phyloP scores from a whole-genome alignment of 1,140 invertebrate genomes.

The Goniozus legneri region DNA sequence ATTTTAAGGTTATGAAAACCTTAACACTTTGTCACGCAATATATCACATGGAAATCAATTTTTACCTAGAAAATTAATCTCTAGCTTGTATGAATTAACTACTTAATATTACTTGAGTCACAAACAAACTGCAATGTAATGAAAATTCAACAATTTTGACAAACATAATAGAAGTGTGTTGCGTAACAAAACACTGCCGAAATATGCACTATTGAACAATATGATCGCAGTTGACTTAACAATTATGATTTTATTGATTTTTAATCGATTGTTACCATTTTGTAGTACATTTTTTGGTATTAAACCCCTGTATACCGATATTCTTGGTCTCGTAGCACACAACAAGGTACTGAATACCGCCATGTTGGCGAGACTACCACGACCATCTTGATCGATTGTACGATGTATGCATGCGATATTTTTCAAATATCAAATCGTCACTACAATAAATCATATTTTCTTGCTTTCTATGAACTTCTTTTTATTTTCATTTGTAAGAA shows the following conservation, averaged over 20 bases:
- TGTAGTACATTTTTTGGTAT: slow-evolving; percentile 9
- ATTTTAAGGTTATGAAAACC: background rate
- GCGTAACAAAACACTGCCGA: slow-evolving; percentile 25
- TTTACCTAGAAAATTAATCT: too few species aligned
- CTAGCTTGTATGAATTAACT: background rate
- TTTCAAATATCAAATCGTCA: too few species aligned
- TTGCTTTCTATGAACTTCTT: too few species aligned
- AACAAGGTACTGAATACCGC: slow-evolving; percentile 28
- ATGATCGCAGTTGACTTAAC: background rate
- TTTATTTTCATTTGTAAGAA: too few species aligned
- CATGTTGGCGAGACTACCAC: too few species aligned
- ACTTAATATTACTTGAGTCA: background rate
- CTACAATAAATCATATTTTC: too few species aligned
- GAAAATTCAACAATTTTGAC: background rate
- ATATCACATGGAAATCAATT: too few species aligned
- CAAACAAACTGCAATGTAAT: background rate
- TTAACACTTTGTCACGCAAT: background rate
- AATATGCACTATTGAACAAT: background rate
- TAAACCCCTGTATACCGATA: slow-evolving; percentile 12
- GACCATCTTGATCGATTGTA: too few species aligned
- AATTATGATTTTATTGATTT: background rate
- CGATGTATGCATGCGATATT: too few species aligned
- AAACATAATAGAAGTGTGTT: slow-evolving; percentile 7
- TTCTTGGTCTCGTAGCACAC: slow-evolving; percentile 21
- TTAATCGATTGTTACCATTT: slow-evolving; percentile 18